These are phyloP conservation scores for Natator depressus DNA, from an alignment of 2,113 vertebrate genomes.

Conservation along the genomic window DNA sequence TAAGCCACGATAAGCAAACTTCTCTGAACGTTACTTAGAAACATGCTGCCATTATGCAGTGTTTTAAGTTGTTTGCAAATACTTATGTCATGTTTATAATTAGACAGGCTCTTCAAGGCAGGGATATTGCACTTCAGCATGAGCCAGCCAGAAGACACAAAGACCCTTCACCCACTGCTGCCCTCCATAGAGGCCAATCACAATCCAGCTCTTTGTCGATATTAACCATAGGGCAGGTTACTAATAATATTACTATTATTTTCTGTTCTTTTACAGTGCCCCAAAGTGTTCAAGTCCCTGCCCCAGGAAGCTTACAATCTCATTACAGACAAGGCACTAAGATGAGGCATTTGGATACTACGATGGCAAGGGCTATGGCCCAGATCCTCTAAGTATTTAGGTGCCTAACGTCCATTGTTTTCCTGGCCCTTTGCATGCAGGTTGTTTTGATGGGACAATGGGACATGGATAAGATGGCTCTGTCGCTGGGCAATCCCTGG, in stretches of 20 bases:
- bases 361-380: accelerated
- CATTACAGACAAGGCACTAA: neutral
- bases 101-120: conserved; percentile 49
- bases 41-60: conserved; percentile 47
- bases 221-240: neutral
- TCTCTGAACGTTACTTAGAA: conserved; percentile 44
- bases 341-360: neutral
- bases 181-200: neutral
- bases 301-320: neutral
- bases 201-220: neutral
- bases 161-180: neutral
- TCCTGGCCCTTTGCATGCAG: neutral
- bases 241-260: neutral
- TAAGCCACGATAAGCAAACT: neutral
- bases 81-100: conserved; percentile 24
- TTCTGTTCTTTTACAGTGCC: neutral
- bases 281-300: neutral
- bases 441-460: neutral
- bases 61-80: conserved; percentile 29
- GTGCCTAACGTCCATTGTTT: neutral
- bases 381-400: accelerated
- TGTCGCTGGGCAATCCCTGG: neutral
- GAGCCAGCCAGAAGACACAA: neutral
- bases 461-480: neutral
- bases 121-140: neutral